phyloP scores from a whole-genome alignment of 2,113 vertebrate genomes.

The Lampris incognitus region DNA sequence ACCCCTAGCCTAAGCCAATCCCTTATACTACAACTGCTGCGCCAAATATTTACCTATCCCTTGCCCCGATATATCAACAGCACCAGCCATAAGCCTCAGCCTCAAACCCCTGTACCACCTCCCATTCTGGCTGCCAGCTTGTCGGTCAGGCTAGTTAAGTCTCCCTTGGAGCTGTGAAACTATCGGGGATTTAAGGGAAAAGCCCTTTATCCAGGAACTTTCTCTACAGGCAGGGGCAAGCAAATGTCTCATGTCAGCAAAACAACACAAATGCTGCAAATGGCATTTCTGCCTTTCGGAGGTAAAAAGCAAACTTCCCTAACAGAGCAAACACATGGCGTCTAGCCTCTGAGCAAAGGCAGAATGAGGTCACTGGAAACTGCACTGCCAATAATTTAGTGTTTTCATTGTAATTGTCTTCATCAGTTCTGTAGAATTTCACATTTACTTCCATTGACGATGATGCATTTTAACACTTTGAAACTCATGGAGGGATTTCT shows the following conservation, averaged over 20 bases:
- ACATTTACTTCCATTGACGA: not conserved
- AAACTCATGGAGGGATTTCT: not conserved
- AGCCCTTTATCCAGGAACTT: slow-evolving; percentile 80
- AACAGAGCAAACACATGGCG: not conserved
- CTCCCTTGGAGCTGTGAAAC: slow-evolving; percentile 68
- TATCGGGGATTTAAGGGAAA: slow-evolving; percentile 77
- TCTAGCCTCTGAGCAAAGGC: slow-evolving; percentile 4
- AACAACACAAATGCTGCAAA: slow-evolving; percentile 68
- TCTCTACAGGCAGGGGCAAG: slow-evolving; percentile 63
- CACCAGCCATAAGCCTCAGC: slow-evolving; percentile 46
- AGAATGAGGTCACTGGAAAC: slow-evolving; percentile 12
- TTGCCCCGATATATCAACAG: slow-evolving; percentile 30
- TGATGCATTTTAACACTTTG: not conserved
- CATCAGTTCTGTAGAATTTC: not conserved
- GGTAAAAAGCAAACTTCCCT: slow-evolving; percentile 43
- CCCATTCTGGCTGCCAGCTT: slow-evolving; percentile 62
- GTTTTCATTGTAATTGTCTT: not conserved
- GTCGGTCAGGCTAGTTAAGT: slow-evolving; percentile 57
- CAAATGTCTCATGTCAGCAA: slow-evolving; percentile 76
- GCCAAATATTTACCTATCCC: slow-evolving; percentile 65
- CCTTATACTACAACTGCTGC: slow-evolving; percentile 45
- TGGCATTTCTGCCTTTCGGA: slow-evolving; percentile 44
- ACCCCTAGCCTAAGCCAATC: slow-evolving; percentile 23
- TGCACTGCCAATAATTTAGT: not conserved
- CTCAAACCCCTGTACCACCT: slow-evolving; percentile 52